Conservation (phyloP, 2,113 vertebrate genomes). For the Lipophrys pholis region DNA sequence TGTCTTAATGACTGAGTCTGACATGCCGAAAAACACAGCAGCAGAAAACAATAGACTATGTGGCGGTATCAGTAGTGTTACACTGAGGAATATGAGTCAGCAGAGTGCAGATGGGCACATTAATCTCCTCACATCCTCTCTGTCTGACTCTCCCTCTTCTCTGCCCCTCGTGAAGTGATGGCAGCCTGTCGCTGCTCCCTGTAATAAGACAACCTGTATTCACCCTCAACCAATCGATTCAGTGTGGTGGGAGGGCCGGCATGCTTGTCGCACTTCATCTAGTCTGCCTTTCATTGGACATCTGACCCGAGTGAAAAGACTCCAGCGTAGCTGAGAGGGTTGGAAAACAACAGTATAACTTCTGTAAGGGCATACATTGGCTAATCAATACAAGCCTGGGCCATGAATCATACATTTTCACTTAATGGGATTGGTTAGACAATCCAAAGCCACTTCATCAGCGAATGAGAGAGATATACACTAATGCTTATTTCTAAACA, state of each 20-base stretch:
- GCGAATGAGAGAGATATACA: no score
- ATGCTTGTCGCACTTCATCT: conserved; percentile 33
- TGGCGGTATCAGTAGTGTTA: conserved; percentile 30
- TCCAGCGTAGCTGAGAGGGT: conserved; percentile 9
- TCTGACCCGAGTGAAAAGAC: conserved; percentile 6
- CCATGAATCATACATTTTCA: not conserved
- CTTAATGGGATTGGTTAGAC: no score
- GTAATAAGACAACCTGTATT: conserved; percentile 48
- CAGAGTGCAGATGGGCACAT: conserved; percentile 41
- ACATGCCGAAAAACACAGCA: conserved; percentile 8
- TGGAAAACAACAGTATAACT: not conserved
- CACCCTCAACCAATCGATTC: conserved; percentile 27
- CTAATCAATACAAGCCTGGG: conserved; percentile 6
- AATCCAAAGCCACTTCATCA: no score
- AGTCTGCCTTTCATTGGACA: conserved; percentile 10
- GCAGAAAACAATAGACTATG: conserved; percentile 19
- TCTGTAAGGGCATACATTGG: conserved; percentile 1
- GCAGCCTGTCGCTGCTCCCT: conserved; percentile 13
- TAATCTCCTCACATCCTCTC: conserved; percentile 38
- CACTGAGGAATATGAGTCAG: conserved; percentile 50
- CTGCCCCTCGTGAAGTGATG: conserved; percentile 1
- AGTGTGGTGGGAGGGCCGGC: conserved; percentile 21
- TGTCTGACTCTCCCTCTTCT: conserved; percentile 1
- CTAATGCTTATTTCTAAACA: no score
- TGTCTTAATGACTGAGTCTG: conserved; percentile 29